phyloP scores from a whole-genome alignment of 2,113 vertebrate species.

The Gopherus flavomarginatus region DNA sequence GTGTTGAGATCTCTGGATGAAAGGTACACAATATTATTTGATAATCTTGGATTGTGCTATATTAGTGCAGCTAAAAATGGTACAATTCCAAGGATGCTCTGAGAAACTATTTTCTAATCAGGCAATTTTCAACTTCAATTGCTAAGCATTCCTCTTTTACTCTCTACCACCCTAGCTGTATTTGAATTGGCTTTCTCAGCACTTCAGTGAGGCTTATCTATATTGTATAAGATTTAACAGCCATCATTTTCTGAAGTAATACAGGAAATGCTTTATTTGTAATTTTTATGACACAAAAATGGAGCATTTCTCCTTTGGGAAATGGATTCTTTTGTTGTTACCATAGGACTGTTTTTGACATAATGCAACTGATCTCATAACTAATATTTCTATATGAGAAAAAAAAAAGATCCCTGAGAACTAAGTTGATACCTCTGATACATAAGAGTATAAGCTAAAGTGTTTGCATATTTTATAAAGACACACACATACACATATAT shows the following conservation, averaged over 20 bases:
- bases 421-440: background rate
- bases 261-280: background rate
- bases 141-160: background rate
- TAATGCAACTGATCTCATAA: background rate
- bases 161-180: background rate
- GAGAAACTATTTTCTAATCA: constrained; percentile 11
- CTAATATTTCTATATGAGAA: background rate
- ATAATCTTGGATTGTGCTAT: accelerated
- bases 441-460: background rate
- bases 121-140: constrained; percentile 1
- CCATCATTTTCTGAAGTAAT: constrained; percentile 7
- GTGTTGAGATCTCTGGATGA: accelerated
- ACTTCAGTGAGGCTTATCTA: constrained; percentile 1
- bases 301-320: constrained; percentile 54
- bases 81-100: background rate
- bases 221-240: constrained; percentile 12
- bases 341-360: background rate
- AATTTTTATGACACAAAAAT: constrained; percentile 21
- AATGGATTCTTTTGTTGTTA: background rate
- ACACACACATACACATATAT: too few relatives aligned
- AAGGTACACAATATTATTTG: accelerated
- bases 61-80: background rate
- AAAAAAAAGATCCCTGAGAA: background rate
- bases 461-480: background rate
- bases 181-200: constrained; percentile 28